Conservation (phyloP, 2,113 vertebrate species). For the Labeo catla region DNA sequence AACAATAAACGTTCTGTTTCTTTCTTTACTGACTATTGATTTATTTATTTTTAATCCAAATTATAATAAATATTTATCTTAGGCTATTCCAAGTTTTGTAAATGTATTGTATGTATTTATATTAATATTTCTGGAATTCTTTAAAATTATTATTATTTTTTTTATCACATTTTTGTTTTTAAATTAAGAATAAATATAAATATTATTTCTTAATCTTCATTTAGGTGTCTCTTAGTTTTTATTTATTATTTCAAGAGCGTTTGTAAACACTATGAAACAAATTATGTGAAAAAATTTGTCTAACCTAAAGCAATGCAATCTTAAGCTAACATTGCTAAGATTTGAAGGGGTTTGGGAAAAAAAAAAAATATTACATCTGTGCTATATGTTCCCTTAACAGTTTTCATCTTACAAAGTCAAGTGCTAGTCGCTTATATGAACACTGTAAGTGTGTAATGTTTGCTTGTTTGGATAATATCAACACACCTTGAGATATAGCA, state of each 20-base stretch:
- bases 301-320: neutral
- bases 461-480: conserved; percentile 61
- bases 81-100: too few relatives aligned
- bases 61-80: too few relatives aligned
- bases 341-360: neutral
- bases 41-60: neutral
- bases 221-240: too few relatives aligned
- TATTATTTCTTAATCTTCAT: too few relatives aligned
- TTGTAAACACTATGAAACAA: neutral
- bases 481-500: conserved; percentile 78
- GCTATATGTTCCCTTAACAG: neutral
- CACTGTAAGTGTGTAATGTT: neutral
- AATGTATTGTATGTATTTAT: too few relatives aligned
- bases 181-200: too few relatives aligned
- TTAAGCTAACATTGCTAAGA: neutral
- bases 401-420: neutral
- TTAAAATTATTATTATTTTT: too few relatives aligned
- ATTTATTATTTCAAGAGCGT: too few relatives aligned
- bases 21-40: too few relatives aligned
- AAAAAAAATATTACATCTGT: neutral
- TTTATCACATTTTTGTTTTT: too few relatives aligned
- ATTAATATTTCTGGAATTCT: too few relatives aligned
- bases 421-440: neutral
- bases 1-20: neutral
- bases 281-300: neutral